A percentile compares a stretch with the other conserved stretches of the same genome.
These are phyloP conservation scores for Diploscapter pachys DNA, from an alignment of 1,140 invertebrate genomes.

Conservation along the genomic window DNA sequence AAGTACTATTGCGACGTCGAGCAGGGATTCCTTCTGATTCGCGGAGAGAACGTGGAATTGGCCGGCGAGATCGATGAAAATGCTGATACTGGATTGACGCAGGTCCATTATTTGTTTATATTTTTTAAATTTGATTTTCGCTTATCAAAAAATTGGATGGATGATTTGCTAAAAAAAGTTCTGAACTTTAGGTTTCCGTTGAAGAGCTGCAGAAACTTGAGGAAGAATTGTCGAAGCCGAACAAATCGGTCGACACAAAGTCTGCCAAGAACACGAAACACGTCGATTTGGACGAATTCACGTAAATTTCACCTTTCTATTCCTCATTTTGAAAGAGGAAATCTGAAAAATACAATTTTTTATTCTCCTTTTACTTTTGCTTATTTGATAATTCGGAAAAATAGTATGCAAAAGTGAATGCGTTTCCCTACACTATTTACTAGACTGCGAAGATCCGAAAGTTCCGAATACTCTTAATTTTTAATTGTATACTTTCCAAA, in stretches of 20 bases:
- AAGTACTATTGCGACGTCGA: constrained; percentile 94
- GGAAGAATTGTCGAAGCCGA: constrained; percentile 32
- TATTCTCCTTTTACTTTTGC: no score
- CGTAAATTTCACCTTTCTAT: no score
- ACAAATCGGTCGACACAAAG: constrained; percentile 42
- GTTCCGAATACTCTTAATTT: no score
- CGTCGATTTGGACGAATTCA: background rate
- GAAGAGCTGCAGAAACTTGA: constrained; percentile 53
- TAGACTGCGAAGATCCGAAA: no score
- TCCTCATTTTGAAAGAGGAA: no score
- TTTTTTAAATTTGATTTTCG: no score
- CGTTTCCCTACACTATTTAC: no score
- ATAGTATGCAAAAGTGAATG: no score
- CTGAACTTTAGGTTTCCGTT: constrained; percentile 42
- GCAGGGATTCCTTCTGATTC: constrained; percentile 88
- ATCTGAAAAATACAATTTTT: no score
- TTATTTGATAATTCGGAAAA: no score
- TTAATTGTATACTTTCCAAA: no score
- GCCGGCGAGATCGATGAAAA: constrained; percentile 73
- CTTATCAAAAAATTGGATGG: constrained; percentile 6
- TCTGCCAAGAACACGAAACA: background rate
- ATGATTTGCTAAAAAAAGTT: background rate
- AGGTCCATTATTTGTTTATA: constrained; percentile 26
- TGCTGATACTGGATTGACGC: constrained; percentile 36
- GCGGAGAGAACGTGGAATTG: constrained; percentile 96